Evolutionary conservation across 1,140 invertebrate species (phyloP).

Genomic region (Trichonephila clavata): DNA sequence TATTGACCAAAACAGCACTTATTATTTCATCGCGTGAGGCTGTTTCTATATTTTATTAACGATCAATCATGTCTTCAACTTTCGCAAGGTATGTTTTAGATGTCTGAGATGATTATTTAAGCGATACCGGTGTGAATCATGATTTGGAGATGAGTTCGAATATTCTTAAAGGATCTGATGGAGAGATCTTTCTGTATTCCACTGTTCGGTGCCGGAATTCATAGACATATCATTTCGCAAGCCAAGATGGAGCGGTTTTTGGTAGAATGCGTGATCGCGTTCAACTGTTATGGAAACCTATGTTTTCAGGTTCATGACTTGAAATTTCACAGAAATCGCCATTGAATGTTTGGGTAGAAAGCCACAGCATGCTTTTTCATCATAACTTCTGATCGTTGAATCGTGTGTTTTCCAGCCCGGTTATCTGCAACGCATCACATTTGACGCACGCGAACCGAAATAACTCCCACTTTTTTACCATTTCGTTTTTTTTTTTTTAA

Average conservation of each 20-base stretch:
- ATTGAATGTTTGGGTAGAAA: not conserved
- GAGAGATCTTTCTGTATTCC: not conserved
- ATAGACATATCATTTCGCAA: constrained; percentile 8
- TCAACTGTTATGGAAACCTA: constrained; percentile 1
- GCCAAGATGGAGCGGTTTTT: not conserved
- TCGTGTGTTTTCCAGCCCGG: not conserved
- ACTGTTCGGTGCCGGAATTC: not conserved
- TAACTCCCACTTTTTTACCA: not conserved
- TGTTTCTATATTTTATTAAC: not conserved
- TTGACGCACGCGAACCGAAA: not conserved
- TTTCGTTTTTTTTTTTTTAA: not conserved
- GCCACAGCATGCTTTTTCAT: not conserved
- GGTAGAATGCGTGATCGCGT: not conserved
- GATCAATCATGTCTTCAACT: not conserved
- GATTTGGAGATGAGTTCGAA: not conserved
- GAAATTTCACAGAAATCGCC: not conserved
- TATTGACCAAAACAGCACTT: not conserved
- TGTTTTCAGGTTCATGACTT: not conserved
- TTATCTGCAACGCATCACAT: not conserved
- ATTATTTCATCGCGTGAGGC: not conserved
- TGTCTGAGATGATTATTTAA: not conserved
- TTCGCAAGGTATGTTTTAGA: not conserved
- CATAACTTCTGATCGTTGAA: not conserved
- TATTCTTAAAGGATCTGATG: not conserved
- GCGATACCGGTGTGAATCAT: not conserved